Evolutionary conservation across 2,113 vertebrate species (phyloP).

Genomic region (Esox niger): DNA sequence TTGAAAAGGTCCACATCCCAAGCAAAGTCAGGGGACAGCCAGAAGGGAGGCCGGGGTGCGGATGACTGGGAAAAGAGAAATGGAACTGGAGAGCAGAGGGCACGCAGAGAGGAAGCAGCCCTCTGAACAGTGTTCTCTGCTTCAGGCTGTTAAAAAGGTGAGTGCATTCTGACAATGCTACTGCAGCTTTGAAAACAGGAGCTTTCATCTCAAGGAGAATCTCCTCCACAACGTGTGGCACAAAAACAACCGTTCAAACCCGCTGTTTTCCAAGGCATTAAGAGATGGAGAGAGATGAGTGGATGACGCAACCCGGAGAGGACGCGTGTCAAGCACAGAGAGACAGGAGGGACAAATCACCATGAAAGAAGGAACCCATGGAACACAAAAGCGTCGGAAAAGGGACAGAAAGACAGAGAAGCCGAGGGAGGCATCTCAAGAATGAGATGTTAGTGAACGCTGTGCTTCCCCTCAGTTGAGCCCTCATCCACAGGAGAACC

Average conservation of each 20-base stretch:
- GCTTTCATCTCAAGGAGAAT: neutral
- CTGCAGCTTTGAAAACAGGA: neutral
- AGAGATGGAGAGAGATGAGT: neutral
- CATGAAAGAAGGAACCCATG: neutral
- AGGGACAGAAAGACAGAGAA: conserved; percentile 35
- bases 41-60: too few species aligned
- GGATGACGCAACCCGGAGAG: neutral
- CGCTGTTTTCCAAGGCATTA: too few species aligned
- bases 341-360: too few species aligned
- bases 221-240: conserved; percentile 19
- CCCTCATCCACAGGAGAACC: too few species aligned
- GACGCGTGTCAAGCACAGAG: too few species aligned
- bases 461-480: too few species aligned
- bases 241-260: neutral
- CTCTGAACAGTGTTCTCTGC: neutral
- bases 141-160: conserved; percentile 30
- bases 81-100: conserved; percentile 16
- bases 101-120: neutral
- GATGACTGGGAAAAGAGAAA: conserved; percentile 26
- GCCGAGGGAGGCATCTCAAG: conserved; percentile 20
- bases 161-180: conserved; percentile 23
- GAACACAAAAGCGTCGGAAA: conserved; percentile 7
- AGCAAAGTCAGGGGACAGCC: too few species aligned
- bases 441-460: too few species aligned
- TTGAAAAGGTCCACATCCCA: too few species aligned